Evolutionary conservation across 2,113 vertebrate genomes (phyloP).

Genomic region (Toxotes jaculatrix): DNA sequence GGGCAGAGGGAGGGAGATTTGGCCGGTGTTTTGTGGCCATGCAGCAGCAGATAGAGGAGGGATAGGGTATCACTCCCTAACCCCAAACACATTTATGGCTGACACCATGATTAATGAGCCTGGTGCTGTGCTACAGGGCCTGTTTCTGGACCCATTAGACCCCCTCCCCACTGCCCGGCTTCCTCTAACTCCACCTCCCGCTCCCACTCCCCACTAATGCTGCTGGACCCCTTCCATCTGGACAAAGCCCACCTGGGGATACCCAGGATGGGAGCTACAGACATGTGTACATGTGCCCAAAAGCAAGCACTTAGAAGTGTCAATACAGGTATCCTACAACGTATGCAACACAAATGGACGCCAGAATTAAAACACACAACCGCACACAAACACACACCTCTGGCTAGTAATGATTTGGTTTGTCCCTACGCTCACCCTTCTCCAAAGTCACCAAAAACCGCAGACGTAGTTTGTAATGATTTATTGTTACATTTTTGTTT

Average conservation of each 20-base stretch:
- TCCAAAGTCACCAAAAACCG: conserved; percentile 64
- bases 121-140: conserved; percentile 83
- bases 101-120: conserved; percentile 96
- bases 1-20: conserved; percentile 55
- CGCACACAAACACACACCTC: conserved; percentile 48
- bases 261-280: conserved; percentile 20
- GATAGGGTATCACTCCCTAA: conserved; percentile 90
- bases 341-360: neutral
- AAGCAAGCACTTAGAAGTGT: neutral
- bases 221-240: conserved; percentile 88
- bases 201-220: conserved; percentile 22
- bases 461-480: conserved; percentile 59
- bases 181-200: conserved; percentile 37
- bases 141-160: conserved; percentile 91
- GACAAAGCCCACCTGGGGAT: conserved; percentile 79
- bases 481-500: conserved; percentile 35
- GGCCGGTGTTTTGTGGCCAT: conserved; percentile 62
- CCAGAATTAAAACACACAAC: neutral
- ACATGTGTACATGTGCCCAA: conserved; percentile 13
- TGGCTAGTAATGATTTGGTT: conserved; percentile 52
- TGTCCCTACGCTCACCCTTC: conserved; percentile 43
- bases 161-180: conserved; percentile 41
- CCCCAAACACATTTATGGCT: conserved; percentile 92
- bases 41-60: conserved; percentile 83
- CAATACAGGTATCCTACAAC: neutral